Base-by-base conservation (phyloP, 1,140 invertebrate genomes). In the Pseudomyrmex cubaensis region DNA sequence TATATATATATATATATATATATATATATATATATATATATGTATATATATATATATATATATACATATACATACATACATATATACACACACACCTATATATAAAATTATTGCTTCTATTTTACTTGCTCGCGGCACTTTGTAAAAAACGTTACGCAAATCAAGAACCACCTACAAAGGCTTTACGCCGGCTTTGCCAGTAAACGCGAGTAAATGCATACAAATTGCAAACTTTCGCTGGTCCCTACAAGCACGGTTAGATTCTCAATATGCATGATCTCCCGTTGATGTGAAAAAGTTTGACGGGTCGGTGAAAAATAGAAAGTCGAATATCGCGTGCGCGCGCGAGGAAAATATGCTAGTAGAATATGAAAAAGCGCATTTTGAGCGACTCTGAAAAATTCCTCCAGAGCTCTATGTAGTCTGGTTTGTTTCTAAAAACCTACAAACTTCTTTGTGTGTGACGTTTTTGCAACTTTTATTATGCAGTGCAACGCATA, bases 171-270 rank as follows among this genome's bases (percentile, higher is more conserved):
- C n/a, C 20, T 56, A 78, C 64, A 78, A 69, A 78, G 76, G 35
- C 20, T 48, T 15, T 57, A 57, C 8, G 20, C 25, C 48, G 48
- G 48, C 48, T 76, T 76, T 20, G 74, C 48, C 54, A 46, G 54
- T 72, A 80, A 70, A 78, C 44, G 64, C 63, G 52, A 22, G 63
- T 69, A 78, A 78, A 78, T 70, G 76, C 76, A 80, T 80, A 80
- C 76, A 72, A 72, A 80, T 72, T 70, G 76, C 76, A 48, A 80
- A 80, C 76, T 80, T 61, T 80, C 13, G 66, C n/a, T 56, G 52
- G 69, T 70, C 12, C 35, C 64, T 17, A 22, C 20, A 20, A 70
- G 20, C 46, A 76, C 48, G 48, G 48, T 66, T 66, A 70, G 44
- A 72, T 72, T 4, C 67, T 80, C 66, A 80, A 80, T 80, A 80